phyloP scores from a whole-genome alignment of 2,113 vertebrate species.

The Zosterops hypoxanthus region DNA sequence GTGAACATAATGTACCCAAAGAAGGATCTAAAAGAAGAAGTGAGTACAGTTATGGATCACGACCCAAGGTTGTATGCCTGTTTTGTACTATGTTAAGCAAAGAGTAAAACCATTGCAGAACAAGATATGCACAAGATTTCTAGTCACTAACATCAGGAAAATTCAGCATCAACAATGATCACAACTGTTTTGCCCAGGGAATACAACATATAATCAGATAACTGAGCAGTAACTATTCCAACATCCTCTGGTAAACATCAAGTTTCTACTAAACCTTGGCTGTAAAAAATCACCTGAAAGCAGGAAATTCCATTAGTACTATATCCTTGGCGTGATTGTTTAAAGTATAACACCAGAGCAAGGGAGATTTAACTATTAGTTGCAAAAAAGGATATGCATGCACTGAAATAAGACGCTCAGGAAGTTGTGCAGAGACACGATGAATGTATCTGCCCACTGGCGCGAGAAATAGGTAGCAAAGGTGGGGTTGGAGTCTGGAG shows the following conservation, averaged over 20 bases:
- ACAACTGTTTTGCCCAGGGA: neutral
- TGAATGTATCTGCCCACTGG: slow-evolving; percentile 95
- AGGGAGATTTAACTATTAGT: neutral
- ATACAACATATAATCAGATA: neutral
- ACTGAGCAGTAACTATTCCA: neutral
- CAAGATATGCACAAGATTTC: neutral
- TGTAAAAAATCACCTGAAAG: neutral
- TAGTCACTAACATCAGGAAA: neutral
- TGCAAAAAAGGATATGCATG: slow-evolving; percentile 92
- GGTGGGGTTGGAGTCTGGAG: slow-evolving; percentile 87
- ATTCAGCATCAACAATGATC: neutral
- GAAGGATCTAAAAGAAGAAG: neutral
- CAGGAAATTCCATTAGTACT: neutral
- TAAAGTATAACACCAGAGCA: neutral
- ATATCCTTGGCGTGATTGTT: neutral
- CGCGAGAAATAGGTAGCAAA: slow-evolving; percentile 94
- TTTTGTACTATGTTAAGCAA: neutral
- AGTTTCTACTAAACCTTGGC: neutral
- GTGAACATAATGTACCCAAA: neutral
- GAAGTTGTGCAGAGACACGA: slow-evolving; percentile 97
- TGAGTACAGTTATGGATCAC: neutral
- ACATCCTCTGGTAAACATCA: neutral
- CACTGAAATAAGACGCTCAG: slow-evolving; percentile 96
- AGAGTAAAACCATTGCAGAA: neutral
- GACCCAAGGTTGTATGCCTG: neutral